Evolutionary conservation across 2,888 invertebrate genomes (phyloP).

Genomic region (Leptinotarsa juncta): DNA sequence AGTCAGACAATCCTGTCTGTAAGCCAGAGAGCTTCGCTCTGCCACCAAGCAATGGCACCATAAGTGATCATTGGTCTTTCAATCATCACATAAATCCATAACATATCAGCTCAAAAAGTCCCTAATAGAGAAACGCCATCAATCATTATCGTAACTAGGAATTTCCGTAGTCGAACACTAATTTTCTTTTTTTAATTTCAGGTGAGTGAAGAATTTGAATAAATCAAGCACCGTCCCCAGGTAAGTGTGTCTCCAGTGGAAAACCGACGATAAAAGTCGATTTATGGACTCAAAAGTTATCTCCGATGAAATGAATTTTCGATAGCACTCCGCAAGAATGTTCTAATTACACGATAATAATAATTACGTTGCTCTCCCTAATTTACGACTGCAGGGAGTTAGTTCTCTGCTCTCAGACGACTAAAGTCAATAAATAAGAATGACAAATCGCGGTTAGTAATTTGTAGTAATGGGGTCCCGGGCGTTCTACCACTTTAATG

Average conservation of each 20-base stretch:
- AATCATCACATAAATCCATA: too few species aligned
- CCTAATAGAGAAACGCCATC: too few species aligned
- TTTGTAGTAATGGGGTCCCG: conserved; percentile 42
- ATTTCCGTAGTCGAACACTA: background rate
- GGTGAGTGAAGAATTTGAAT: conserved; percentile 9
- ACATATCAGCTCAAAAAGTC: too few species aligned
- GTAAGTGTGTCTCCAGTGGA: background rate
- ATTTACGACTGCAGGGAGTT: conserved; percentile 39
- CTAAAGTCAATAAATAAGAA: conserved; percentile 44
- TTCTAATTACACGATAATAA: conserved; percentile 41
- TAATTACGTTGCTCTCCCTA: conserved; percentile 38
- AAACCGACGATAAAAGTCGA: conserved; percentile 4
- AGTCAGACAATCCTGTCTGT: too few species aligned
- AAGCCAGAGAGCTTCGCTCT: too few species aligned
- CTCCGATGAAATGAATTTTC: conserved; percentile 22
- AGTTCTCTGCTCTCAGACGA: conserved; percentile 32
- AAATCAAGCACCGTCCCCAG: conserved; percentile 9
- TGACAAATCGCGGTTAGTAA: conserved; percentile 43
- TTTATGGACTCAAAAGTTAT: conserved; percentile 16
- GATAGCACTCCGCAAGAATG: conserved; percentile 29
- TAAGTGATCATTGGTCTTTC: too few species aligned
- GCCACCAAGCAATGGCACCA: too few species aligned
- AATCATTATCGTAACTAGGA: too few species aligned
- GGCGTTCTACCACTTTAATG: conserved; percentile 37
- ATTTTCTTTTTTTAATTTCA: background rate